phyloP scores from a whole-genome alignment of 2,797 vertebrate genomes.

The Chrysocyon brachyurus region DNA sequence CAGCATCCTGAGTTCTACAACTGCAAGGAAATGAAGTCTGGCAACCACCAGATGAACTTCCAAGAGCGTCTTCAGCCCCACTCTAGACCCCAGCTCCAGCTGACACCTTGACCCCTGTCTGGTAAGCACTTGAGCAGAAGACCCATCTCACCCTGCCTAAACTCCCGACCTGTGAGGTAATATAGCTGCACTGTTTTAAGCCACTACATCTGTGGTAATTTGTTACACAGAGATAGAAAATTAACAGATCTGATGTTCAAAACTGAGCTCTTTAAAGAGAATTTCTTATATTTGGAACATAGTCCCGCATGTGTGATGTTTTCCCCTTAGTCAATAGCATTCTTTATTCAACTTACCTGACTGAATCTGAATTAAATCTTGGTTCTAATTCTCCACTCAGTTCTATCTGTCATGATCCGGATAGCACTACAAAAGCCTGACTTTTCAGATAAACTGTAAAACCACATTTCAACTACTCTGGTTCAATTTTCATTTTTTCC shows the following conservation, averaged over 20 bases:
- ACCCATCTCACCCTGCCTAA: background rate
- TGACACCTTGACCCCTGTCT: background rate
- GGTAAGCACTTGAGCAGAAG: background rate
- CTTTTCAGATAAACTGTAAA: background rate
- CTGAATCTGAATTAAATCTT: background rate
- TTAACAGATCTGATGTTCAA: background rate
- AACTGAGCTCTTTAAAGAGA: background rate
- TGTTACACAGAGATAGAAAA: conserved; percentile 8
- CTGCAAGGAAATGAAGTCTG: conserved; percentile 12
- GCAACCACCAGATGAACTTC: background rate
- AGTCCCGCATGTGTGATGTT: background rate
- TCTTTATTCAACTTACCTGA: background rate
- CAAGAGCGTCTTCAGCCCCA: background rate
- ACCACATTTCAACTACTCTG: background rate
- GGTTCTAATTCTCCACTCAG: background rate
- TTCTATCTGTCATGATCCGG: background rate
- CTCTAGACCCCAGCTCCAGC: background rate
- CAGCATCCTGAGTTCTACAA: background rate
- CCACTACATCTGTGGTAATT: background rate
- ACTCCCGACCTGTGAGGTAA: background rate
- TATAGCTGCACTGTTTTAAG: background rate
- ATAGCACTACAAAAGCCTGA: background rate
- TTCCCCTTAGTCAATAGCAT: background rate
- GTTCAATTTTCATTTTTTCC: background rate
- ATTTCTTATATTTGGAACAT: background rate